These are phyloP conservation scores for Herpetotheres cachinnans DNA, from an alignment of 2,113 vertebrate genomes.

Conservation along the genomic window DNA sequence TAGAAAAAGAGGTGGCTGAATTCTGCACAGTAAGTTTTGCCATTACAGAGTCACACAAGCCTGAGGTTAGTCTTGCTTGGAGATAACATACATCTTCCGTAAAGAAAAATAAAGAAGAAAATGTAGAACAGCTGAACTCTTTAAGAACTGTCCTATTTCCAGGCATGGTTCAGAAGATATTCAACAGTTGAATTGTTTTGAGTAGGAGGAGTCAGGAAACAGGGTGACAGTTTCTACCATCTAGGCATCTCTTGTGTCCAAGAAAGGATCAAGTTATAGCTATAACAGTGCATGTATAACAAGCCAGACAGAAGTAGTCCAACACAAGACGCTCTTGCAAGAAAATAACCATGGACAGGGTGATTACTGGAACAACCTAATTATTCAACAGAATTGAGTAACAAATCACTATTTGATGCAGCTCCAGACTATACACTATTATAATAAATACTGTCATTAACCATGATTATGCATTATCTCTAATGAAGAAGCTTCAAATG, in stretches of 20 bases:
- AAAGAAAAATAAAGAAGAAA: neutral
- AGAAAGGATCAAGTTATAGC: neutral
- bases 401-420: conserved; percentile 31
- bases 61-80: neutral
- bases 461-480: conserved; percentile 36
- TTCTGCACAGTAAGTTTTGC: neutral
- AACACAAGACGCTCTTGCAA: neutral
- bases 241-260: neutral
- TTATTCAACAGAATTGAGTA: conserved; percentile 16
- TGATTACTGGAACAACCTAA: neutral
- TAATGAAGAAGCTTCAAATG: conserved; percentile 40
- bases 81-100: neutral
- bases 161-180: neutral
- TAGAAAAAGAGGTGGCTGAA: neutral
- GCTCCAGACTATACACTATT: conserved; percentile 11
- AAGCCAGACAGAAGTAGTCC: neutral
- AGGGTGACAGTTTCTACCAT: neutral
- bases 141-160: neutral
- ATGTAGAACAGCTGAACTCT: neutral
- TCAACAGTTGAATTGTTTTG: neutral
- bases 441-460: conserved; percentile 51
- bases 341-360: neutral
- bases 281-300: neutral
- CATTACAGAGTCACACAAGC: neutral
- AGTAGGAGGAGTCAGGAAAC: neutral